These are phyloP conservation scores for Labroides dimidiatus DNA, from an alignment of 2,797 vertebrate genomes.

Conservation along the genomic window DNA sequence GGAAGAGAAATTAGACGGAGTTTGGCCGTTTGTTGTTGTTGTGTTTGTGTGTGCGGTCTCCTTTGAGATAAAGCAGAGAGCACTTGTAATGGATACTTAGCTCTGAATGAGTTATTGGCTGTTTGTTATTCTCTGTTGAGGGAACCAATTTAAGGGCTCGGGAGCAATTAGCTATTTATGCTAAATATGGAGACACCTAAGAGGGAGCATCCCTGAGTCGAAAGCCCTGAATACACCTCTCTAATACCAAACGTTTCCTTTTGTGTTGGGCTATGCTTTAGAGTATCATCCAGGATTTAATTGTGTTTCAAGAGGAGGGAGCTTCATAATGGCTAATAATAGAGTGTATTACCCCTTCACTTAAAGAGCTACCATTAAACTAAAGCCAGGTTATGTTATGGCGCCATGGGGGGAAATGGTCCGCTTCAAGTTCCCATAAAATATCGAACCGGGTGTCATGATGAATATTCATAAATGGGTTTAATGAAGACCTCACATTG, in stretches of 20 bases:
- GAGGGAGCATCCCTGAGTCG: constrained; percentile 30
- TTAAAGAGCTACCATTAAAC: constrained; percentile 57
- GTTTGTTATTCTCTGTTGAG: constrained; percentile 75
- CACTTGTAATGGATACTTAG: constrained; percentile 62
- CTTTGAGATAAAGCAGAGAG: constrained; percentile 52
- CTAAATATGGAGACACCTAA: constrained; percentile 39
- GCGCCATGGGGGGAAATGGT: constrained; percentile 54
- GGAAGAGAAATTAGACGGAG: too few relatives aligned
- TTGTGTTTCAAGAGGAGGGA: constrained; percentile 42
- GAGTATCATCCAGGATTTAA: constrained; percentile 53
- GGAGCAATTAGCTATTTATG: constrained; percentile 74
- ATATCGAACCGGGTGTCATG: constrained; percentile 62
- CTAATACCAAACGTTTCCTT: constrained; percentile 19
- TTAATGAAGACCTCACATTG: constrained; percentile 81
- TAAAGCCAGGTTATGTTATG: constrained; percentile 62
- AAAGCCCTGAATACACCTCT: constrained; percentile 30
- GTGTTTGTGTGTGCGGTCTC: constrained; percentile 40
- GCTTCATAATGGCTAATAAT: constrained; percentile 49
- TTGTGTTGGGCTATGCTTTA: constrained; percentile 36
- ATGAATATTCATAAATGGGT: constrained; percentile 79
- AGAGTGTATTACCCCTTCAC: constrained; percentile 42
- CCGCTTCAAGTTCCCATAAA: constrained; percentile 62
- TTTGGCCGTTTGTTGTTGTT: background rate
- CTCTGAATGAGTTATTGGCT: constrained; percentile 67
- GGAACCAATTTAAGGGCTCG: constrained; percentile 72